Base-by-base conservation (phyloP, 2,113 vertebrate genomes). In the Microcebus jonahi region DNA sequence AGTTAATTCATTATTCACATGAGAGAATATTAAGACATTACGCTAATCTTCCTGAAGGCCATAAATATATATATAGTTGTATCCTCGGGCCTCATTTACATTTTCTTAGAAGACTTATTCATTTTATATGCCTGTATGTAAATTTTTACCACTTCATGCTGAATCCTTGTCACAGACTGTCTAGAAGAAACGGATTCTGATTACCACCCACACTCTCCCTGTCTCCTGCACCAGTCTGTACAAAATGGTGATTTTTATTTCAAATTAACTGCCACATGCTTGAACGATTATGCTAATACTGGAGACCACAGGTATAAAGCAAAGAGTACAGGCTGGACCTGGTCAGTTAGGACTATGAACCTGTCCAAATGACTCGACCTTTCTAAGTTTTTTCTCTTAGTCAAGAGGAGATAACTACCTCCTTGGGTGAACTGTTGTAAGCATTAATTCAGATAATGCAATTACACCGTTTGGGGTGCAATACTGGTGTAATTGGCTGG, bases 91-190 rank as follows among this genome's bases (percentile, higher is more conserved):
- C 3, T 95, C 55, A 79, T 86, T 94, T 88, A 85, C 73, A 79
- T 95, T 94, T 94, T 97, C 88, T 93, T 97, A 75, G 85, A 95
- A 96, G 76, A 31, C n/a, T 23, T 10, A 75, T 39, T 94, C 57
- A 85, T 95, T 90, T 82, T 85, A 34, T 86, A 59, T 94, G 77
- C 48, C 68, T 70, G 0, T 53, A 70, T 95, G 57, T 96, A 92
- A 86, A 75, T 93, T 71, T 67, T n/a, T 93, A 53, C 80, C 34
- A 79, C 31, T 42, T 88, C 27, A 31, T 29, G 67, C 81, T 71
- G 48, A 73, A 57, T 93, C 70, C n/a, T 34, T 34, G 5, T 86
- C 67, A 39, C 42, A 53, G n/a, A 68, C 31, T n/a, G 9, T 81
- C 42, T 89, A 75, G 42, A 91, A 88, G 48, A 89, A 81, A 75